Conservation (phyloP, 1,140 invertebrate genomes). For the Musca domestica region DNA sequence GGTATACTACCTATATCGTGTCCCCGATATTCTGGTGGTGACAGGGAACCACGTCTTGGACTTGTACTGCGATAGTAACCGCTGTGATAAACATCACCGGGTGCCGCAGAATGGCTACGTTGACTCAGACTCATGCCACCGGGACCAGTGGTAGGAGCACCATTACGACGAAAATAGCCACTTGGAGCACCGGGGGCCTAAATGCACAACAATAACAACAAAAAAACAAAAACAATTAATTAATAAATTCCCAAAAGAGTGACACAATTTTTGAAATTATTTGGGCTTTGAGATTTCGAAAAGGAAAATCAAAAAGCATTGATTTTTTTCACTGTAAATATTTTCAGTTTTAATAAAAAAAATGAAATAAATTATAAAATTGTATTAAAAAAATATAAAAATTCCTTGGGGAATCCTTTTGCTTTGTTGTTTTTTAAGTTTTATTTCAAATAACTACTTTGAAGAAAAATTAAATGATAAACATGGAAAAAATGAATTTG, state of each 20-base stretch:
- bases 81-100: slow-evolving; percentile 50
- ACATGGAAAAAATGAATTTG: no score
- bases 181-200: slow-evolving; percentile 23
- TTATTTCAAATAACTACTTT: no score
- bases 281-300: background rate
- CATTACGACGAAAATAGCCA: slow-evolving; percentile 57
- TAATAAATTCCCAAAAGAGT: no score
- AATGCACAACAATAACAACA: background rate
- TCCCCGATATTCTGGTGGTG: slow-evolving; percentile 52
- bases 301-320: background rate
- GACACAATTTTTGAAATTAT: background rate
- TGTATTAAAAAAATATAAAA: no score
- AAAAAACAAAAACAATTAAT: background rate
- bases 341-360: background rate
- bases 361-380: background rate
- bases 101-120: slow-evolving; percentile 55
- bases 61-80: slow-evolving; percentile 50
- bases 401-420: no score
- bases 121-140: slow-evolving; percentile 55
- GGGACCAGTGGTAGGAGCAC: slow-evolving; percentile 56
- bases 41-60: slow-evolving; percentile 50
- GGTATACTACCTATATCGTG: slow-evolving; percentile 54
- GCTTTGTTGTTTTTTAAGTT: no score
- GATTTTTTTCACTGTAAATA: background rate
- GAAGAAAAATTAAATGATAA: no score